Conservation (phyloP, 2,797 vertebrate species). For the Alosa sapidissima region DNA sequence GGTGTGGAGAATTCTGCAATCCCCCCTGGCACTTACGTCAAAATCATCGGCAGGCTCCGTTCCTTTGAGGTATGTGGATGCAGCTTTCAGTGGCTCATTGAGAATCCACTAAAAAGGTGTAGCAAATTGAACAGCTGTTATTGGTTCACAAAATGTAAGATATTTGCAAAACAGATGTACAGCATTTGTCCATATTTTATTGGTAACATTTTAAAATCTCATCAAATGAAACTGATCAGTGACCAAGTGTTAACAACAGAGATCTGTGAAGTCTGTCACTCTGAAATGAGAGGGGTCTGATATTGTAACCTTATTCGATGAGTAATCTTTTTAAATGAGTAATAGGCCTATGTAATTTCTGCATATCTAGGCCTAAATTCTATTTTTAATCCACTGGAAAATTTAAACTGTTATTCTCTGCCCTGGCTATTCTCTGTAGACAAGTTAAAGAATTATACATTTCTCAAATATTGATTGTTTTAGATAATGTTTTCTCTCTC, state of each 20-base stretch:
- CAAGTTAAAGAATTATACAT: not conserved
- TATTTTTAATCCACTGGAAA: too few species aligned
- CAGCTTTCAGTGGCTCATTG: not conserved
- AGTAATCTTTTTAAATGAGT: too few species aligned
- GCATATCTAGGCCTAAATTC: too few species aligned
- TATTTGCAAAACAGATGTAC: not conserved
- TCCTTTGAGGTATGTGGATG: conserved; percentile 40
- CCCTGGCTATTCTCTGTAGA: not conserved
- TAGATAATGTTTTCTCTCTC: too few species aligned
- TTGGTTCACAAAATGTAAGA: not conserved
- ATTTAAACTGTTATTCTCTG: too few species aligned
- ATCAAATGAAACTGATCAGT: not conserved
- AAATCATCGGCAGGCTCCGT: conserved; percentile 54
- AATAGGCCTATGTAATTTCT: too few species aligned
- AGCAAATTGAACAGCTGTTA: not conserved
- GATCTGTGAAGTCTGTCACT: not conserved
- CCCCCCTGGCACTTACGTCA: conserved; percentile 56
- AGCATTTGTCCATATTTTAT: not conserved
- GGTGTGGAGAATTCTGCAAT: accelerated
- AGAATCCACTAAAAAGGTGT: not conserved
- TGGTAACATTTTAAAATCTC: not conserved
- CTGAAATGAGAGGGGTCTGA: not conserved
- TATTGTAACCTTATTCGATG: not conserved
- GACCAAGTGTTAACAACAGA: not conserved
- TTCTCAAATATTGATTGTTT: too few species aligned